Percentiles rank a stretch among this genome's conserved stretches.
Conservation (phyloP, 2,797 vertebrate genomes). For the Taeniopygia guttata region DNA sequence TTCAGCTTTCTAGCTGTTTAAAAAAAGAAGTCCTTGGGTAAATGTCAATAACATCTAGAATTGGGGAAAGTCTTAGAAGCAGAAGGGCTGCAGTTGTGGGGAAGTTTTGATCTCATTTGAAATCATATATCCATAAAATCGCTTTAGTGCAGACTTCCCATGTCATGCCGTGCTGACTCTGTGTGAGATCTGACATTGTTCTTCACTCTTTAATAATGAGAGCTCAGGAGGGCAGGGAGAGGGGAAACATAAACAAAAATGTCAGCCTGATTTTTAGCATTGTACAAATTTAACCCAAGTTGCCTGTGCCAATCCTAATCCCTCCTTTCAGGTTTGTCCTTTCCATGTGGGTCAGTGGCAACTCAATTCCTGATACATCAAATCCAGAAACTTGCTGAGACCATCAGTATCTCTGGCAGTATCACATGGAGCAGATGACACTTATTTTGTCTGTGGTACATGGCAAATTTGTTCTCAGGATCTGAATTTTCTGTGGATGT, state of each 20-base stretch:
- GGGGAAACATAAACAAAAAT: conserved; percentile 45
- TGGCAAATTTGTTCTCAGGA: not conserved
- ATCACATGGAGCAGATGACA: not conserved
- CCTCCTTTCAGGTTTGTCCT: conserved; percentile 59
- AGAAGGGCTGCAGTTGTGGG: not conserved
- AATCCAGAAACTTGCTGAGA: conserved; percentile 64
- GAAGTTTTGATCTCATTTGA: not conserved
- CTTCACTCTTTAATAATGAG: not conserved
- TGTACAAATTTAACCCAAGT: conserved; percentile 18
- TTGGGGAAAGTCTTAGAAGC: not conserved
- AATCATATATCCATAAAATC: not conserved
- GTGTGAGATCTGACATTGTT: conserved; percentile 27
- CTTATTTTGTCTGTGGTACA: conserved; percentile 3
- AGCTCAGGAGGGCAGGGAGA: not conserved
- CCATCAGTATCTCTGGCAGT: conserved; percentile 41
- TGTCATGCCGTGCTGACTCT: not conserved
- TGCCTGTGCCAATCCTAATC: conserved; percentile 50
- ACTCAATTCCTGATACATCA: conserved; percentile 50
- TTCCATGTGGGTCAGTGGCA: conserved; percentile 45
- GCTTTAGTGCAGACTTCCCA: not conserved
- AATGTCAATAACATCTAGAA: not conserved
- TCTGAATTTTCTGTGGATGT: not conserved
- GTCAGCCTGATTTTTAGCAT: conserved; percentile 25
- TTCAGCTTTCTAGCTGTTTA: not conserved
- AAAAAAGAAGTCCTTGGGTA: not conserved